Base-by-base conservation (phyloP, 2,797 vertebrate species). In the Cheirogaleus major region DNA sequence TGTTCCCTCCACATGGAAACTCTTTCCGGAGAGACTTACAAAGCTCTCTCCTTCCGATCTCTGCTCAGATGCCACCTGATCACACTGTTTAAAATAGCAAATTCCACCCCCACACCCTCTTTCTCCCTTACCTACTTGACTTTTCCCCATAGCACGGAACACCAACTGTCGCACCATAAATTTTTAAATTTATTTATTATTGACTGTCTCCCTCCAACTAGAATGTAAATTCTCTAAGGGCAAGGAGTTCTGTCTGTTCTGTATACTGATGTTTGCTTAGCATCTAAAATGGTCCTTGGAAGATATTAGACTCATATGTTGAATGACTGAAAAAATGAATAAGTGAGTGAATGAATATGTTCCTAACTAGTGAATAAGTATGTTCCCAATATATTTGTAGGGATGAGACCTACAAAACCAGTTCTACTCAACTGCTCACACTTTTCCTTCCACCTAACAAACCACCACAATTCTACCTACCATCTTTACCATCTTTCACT, bases 21-120 rank as follows among this genome's bases (percentile, higher is more conserved):
- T 92, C 87, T 95, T 95, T 48, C 87, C 55, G 23, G 86, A 93
- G 86, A 94, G 91, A 89, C 41, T 78, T 81, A 73, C 45, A 18
- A 7, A 80, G 57, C 79, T 94, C 78, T 89, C 93, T 93, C 81
- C 94, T 97, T 96, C 96, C 5, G 41, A 95, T 90, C 65, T 92
- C 90, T 76, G 80, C 55, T 96, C 91, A 78, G 80, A 89, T 92
- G 89, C 84, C 84, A 97, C 92, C 96, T 96, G 97, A 95, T 96
- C 96, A 84, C 65, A 67, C 67, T 70, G 67, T 90, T 96, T 97
- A 95, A 96, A 96, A 96, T 92, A 96, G 95, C 48, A 96, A 94
- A 88, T 87, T 35, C 80, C 84, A 96, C 95, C 55, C 79, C 76
- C 89, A 92, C 23, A 69, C 61, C 30, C 76, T 96, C 23, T 63